phyloP scores from a whole-genome alignment of 1,140 invertebrate species.

The Liolophura sinensis region DNA sequence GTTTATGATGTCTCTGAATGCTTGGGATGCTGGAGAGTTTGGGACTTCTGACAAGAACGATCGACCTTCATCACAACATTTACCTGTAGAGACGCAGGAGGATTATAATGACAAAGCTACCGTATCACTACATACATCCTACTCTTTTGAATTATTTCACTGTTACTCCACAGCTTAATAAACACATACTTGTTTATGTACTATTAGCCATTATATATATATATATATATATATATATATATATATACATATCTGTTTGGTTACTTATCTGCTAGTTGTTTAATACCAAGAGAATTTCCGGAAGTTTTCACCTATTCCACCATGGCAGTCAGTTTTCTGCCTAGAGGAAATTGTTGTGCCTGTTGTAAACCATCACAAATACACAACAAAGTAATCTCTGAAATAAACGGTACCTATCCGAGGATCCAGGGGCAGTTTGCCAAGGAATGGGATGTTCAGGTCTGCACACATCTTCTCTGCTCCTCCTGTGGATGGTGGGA shows the following conservation, averaged over 20 bases:
- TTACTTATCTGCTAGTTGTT: too few species aligned
- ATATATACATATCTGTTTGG: too few species aligned
- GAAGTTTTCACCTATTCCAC: too few species aligned
- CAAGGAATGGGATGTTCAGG: slow-evolving; percentile 76
- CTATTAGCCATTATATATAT: too few species aligned
- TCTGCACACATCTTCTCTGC: slow-evolving; percentile 76
- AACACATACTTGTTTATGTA: slow-evolving; percentile 3
- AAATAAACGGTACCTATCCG: slow-evolving; percentile 40
- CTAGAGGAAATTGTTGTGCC: too few species aligned
- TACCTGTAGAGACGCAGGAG: slow-evolving; percentile 36
- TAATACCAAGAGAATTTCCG: too few species aligned
- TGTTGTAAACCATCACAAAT: too few species aligned
- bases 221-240: background rate
- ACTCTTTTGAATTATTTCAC: slow-evolving; percentile 1
- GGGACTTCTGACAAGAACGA: slow-evolving; percentile 71
- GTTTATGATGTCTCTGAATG: slow-evolving; percentile 48
- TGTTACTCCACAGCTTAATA: background rate
- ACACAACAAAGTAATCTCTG: too few species aligned
- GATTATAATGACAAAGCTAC: background rate
- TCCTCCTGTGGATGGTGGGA: slow-evolving; percentile 77
- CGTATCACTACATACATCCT: too few species aligned
- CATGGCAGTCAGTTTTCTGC: too few species aligned
- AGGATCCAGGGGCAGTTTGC: slow-evolving; percentile 53
- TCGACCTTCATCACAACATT: slow-evolving; percentile 74
- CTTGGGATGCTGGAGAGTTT: slow-evolving; percentile 68